Evolutionary conservation across 1,140 invertebrate species (phyloP).

Genomic region (Bacillus rossius): DNA sequence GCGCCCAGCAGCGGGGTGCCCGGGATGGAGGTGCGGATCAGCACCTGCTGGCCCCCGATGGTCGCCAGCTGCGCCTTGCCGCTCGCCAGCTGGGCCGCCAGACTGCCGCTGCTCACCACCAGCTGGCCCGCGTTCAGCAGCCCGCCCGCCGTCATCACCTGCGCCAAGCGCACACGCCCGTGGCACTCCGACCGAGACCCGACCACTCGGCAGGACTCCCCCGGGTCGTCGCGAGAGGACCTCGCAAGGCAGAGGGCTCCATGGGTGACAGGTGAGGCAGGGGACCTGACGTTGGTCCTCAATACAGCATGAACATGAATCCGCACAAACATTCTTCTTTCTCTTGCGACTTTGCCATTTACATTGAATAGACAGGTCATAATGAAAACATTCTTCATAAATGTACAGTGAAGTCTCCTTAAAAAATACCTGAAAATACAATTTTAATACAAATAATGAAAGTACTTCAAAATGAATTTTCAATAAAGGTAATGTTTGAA

Average conservation of each 20-base stretch:
- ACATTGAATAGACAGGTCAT: too few species aligned
- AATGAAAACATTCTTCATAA: too few species aligned
- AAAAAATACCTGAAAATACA: too few species aligned
- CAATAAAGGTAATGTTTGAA: not conserved
- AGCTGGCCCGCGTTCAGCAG: constrained; percentile 54
- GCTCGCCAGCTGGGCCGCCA: constrained; percentile 12
- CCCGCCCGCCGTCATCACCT: constrained; percentile 45
- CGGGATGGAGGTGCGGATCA: constrained; percentile 58
- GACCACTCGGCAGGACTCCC: too few species aligned
- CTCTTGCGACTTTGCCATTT: too few species aligned
- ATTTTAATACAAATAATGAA: not conserved
- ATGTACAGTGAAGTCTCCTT: too few species aligned
- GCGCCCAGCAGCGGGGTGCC: constrained; percentile 39
- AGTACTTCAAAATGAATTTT: not conserved
- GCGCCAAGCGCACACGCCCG: constrained; percentile 22
- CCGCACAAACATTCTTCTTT: too few species aligned
- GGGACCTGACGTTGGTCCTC: too few species aligned
- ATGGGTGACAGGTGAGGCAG: constrained; percentile 77
- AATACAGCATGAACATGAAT: too few species aligned
- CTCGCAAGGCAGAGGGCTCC: too few species aligned
- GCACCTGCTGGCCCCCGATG: constrained; percentile 75
- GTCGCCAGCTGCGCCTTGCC: constrained; percentile 62
- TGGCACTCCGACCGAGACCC: too few species aligned
- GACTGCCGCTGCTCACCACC: constrained; percentile 50
- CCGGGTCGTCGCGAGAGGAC: too few species aligned